phyloP scores from a whole-genome alignment of 1,140 invertebrate species.

The Portunus trituberculatus region DNA sequence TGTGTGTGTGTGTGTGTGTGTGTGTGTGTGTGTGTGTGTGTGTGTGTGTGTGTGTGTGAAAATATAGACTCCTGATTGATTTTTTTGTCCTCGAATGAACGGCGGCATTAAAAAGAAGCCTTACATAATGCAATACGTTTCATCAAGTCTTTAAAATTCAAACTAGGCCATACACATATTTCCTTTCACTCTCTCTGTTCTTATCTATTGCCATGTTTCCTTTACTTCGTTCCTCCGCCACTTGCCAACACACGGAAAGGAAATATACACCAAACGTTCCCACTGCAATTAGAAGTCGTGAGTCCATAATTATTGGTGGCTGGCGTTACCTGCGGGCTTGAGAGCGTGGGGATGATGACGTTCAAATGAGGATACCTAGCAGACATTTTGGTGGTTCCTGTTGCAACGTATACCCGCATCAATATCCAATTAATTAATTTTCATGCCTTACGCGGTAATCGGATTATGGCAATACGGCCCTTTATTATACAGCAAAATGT shows the following conservation, averaged over 20 bases:
- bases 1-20: constrained; percentile 44
- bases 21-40: background rate
- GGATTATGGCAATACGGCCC: constrained; percentile 56
- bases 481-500: constrained; percentile 64
- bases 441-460: constrained; percentile 59
- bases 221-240: too few relatives aligned
- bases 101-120: too few relatives aligned
- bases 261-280: too few relatives aligned
- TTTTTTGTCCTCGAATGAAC: background rate
- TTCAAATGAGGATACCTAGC: constrained; percentile 13
- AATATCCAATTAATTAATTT: constrained; percentile 70
- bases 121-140: too few relatives aligned
- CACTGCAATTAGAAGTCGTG: background rate
- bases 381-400: constrained; percentile 49
- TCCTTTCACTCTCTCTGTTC: too few relatives aligned
- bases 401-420: constrained; percentile 48
- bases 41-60: constrained; percentile 50
- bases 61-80: too few relatives aligned
- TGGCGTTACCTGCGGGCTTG: background rate
- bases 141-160: too few relatives aligned
- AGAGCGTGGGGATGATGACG: background rate
- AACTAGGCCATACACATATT: too few relatives aligned
- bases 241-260: too few relatives aligned
- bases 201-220: too few relatives aligned
- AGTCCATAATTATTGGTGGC: background rate